Evolutionary conservation across 1,140 invertebrate genomes (phyloP), one percentile per base, ranked within the genome.

Genomic region (Drosophila nigromelanica): DNA sequence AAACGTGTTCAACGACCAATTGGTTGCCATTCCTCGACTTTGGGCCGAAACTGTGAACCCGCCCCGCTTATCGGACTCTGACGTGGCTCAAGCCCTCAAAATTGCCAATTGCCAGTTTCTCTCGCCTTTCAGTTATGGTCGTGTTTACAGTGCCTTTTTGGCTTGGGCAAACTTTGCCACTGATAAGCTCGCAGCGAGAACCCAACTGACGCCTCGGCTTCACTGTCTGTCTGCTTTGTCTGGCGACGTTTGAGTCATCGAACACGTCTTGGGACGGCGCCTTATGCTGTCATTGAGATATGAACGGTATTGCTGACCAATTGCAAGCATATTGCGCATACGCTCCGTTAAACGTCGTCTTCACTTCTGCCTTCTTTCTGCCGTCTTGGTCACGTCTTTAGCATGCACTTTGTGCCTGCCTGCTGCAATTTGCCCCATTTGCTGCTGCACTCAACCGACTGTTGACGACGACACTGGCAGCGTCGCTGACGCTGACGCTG

Each of bases 1-100:
- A 74, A 86, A 87, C 82, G 82, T 87, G 78, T 82, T 87, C 82
- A 78, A 79, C 79, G 70, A 80, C 76, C 81, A 85, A 85, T 86
- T 79, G 72, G 43, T 37, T 83, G 78, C 66, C 71, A 72, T 50
- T 39, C 69, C 61, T 64, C 54, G 58, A 76, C 62, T 61, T 39
- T 51, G 48, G 52, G 68, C 43, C 47, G 39, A 14, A 59, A 72
- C 74, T 33, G 48, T 39, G 37, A 5, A 5, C 37, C 37, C 11
- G 7, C 18, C 24, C 51, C 24, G 63, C 48, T 72, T 72, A 72
- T 72, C 62, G 40, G 51, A 21, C 18, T 24, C 27, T 39, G 60
- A 42, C 68, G 45, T 39, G 27, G 33, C 43, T 48, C 42, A 18
- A 45, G 37, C 40, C 50, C 55, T 58, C 39, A 4, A 8, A 55